Evolutionary conservation across 2,888 invertebrate genomes (phyloP).

Genomic region (Dorcus hopei): DNA sequence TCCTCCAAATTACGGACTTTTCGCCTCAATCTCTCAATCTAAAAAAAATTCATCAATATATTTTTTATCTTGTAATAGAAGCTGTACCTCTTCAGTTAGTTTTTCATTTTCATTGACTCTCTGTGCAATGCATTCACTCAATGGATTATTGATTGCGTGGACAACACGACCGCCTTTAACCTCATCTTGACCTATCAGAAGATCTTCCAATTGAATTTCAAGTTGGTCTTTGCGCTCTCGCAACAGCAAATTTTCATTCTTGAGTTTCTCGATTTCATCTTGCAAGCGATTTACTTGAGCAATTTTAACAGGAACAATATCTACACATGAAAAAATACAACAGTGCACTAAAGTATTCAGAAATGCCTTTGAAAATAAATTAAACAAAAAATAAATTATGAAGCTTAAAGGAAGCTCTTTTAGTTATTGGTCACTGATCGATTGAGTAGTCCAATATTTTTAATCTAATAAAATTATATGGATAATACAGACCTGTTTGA

Average conservation of each 20-base stretch:
- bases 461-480: too few species aligned
- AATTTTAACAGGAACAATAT: conserved; percentile 44
- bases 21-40: conserved; percentile 49
- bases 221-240: conserved; percentile 58
- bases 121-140: conserved; percentile 64
- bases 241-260: conserved; percentile 50
- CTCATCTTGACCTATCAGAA: conserved; percentile 42
- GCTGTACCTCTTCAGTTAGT: conserved; percentile 64
- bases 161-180: conserved; percentile 50
- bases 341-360: too few species aligned
- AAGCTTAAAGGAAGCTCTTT: too few species aligned
- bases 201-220: conserved; percentile 64
- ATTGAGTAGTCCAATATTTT: too few species aligned
- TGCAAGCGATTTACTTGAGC: conserved; percentile 57
- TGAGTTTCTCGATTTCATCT: conserved; percentile 57
- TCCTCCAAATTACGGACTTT: conserved; percentile 63
- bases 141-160: conserved; percentile 72
- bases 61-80: not conserved
- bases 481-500: conserved; percentile 24
- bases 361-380: too few species aligned
- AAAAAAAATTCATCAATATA: conserved; percentile 3
- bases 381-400: too few species aligned
- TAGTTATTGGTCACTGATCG: too few species aligned
- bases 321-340: conserved; percentile 22
- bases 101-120: conserved; percentile 65